phyloP scores from a whole-genome alignment of 2,888 invertebrate genomes.

The Calameuta idolon region DNA sequence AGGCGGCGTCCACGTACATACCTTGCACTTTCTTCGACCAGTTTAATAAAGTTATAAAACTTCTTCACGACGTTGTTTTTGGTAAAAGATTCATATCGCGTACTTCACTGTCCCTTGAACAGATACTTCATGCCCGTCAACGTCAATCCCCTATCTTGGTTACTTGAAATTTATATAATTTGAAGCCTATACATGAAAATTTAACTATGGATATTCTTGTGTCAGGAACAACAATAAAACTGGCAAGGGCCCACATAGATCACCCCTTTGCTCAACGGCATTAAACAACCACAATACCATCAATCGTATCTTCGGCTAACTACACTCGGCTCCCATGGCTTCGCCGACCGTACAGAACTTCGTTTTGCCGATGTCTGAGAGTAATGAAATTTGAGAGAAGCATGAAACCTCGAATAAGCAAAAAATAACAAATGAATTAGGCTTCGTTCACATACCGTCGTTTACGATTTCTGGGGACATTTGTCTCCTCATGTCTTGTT shows the following conservation, averaged over 20 bases:
- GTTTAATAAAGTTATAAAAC: slow-evolving; percentile 19
- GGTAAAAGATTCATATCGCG: slow-evolving; percentile 14
- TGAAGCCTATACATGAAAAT: slow-evolving; percentile 35
- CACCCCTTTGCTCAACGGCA: slow-evolving; percentile 29
- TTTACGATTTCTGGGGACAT: background rate
- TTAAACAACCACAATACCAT: slow-evolving; percentile 39
- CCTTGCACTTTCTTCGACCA: slow-evolving; percentile 39
- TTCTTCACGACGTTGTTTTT: slow-evolving; percentile 21
- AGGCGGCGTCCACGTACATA: slow-evolving; percentile 22
- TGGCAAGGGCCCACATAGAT: slow-evolving; percentile 43
- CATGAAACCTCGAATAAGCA: background rate
- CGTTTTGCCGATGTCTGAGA: slow-evolving; percentile 28
- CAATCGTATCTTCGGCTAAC: slow-evolving; percentile 42
- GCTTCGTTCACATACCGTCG: background rate
- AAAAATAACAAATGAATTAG: background rate
- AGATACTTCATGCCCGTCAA: slow-evolving; percentile 5
- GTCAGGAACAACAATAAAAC: slow-evolving; percentile 53
- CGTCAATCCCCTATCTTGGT: slow-evolving; percentile 10
- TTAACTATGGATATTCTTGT: slow-evolving; percentile 43
- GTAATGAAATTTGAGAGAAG: slow-evolving; percentile 19
- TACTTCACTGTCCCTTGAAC: background rate
- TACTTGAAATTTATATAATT: slow-evolving; percentile 40
- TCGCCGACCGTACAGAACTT: slow-evolving; percentile 34
- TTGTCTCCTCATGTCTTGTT: background rate
- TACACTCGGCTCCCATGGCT: slow-evolving; percentile 29